A percentile compares a stretch with the other conserved stretches of the same genome.
phyloP scores from a whole-genome alignment of 1,140 invertebrate species.

The Theocolax elegans region DNA sequence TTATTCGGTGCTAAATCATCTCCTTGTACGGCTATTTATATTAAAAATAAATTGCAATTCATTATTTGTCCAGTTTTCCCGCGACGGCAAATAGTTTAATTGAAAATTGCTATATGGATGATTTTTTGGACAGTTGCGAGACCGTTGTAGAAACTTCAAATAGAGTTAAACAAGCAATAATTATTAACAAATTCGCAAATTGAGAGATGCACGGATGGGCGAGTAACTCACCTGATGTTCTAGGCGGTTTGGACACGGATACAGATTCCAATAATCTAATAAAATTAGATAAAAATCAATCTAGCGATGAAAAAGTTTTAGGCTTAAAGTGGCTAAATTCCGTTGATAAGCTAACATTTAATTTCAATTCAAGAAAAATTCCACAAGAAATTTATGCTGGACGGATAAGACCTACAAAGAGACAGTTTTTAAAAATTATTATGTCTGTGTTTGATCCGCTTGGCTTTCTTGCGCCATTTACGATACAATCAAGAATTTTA shows the following conservation, averaged over 20 bases:
- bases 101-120: no score
- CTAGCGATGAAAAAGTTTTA: background rate
- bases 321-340: background rate
- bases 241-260: background rate
- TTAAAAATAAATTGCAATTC: constrained; percentile 47
- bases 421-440: constrained; percentile 46
- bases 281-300: background rate
- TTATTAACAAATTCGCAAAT: background rate
- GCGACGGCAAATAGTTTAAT: background rate
- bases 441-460: constrained; percentile 57
- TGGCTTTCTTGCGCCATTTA: constrained; percentile 56
- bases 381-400: background rate
- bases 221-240: background rate
- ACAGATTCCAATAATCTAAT: background rate
- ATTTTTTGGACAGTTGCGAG: constrained; percentile 12
- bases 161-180: background rate
- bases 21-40: constrained; percentile 48
- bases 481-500: constrained; percentile 55
- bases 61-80: background rate
- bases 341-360: background rate
- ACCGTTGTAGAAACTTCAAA: background rate
- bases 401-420: constrained; percentile 43
- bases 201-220: constrained; percentile 32
- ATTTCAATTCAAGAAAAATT: background rate
- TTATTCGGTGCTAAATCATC: constrained; percentile 56